phyloP scores from a whole-genome alignment of 2,888 invertebrate species.

The Galeopsomyia nigrocyanea region DNA sequence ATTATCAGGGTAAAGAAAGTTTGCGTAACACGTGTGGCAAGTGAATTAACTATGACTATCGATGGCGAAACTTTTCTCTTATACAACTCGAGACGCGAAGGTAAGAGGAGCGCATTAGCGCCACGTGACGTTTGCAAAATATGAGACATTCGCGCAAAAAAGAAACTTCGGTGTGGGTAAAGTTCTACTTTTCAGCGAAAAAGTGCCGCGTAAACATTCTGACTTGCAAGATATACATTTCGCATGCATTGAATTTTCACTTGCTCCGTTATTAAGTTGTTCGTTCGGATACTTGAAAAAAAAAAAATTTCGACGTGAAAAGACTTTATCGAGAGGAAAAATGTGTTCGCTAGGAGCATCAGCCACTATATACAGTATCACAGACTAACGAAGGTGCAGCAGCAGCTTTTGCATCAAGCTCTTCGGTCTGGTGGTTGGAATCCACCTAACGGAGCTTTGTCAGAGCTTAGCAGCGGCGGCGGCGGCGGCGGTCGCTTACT shows the following conservation, averaged over 20 bases:
- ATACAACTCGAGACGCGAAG: conserved; percentile 12
- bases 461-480: conserved; percentile 29
- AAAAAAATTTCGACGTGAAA: too few relatives aligned
- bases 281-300: too few relatives aligned
- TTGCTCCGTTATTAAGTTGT: too few relatives aligned
- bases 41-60: not conserved
- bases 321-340: too few relatives aligned
- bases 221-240: too few relatives aligned
- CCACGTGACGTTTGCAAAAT: conserved; percentile 33
- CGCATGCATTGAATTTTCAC: too few relatives aligned
- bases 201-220: too few relatives aligned
- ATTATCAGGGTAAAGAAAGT: too few relatives aligned
- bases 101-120: conserved; percentile 13
- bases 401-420: not conserved
- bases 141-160: not conserved
- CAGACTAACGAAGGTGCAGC: conserved; percentile 13
- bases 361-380: too few relatives aligned
- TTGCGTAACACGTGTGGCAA: not conserved
- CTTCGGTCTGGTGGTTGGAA: conserved; percentile 12
- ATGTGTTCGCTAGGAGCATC: too few relatives aligned
- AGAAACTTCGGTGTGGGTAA: too few relatives aligned
- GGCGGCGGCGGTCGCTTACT: conserved; percentile 44
- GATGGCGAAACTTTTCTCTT: conserved; percentile 25
- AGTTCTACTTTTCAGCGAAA: too few relatives aligned
- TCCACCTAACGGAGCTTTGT: conserved; percentile 29